Conservation (phyloP, 2,888 invertebrate genomes). For the Meiosimyza decipiens region DNA sequence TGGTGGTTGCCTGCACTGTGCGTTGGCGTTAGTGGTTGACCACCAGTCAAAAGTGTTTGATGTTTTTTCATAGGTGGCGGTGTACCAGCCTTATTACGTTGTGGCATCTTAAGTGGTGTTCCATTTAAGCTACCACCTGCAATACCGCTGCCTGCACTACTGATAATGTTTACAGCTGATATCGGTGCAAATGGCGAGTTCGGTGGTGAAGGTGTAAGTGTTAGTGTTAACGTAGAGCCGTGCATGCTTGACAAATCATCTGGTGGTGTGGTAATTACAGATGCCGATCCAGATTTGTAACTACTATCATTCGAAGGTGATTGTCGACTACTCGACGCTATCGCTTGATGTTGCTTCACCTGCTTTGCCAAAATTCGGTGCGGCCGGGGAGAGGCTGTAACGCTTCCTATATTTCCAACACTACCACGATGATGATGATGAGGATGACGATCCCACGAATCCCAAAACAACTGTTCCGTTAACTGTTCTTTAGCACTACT, state of each 20-base stretch:
- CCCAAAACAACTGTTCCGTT: conserved; percentile 81
- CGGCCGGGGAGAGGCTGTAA: conserved; percentile 60
- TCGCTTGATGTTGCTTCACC: conserved; percentile 47
- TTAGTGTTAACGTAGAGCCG: conserved; percentile 58
- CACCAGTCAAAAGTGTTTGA: conserved; percentile 70
- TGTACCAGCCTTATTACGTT: conserved; percentile 66
- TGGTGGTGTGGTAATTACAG: conserved; percentile 41
- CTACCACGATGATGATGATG: conserved; percentile 65
- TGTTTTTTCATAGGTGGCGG: conserved; percentile 84
- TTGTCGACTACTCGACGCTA: conserved; percentile 41
- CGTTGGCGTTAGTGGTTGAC: conserved; percentile 57
- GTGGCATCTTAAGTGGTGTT: conserved; percentile 50
- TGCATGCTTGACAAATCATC: conserved; percentile 51
- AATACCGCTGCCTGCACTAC: conserved; percentile 43
- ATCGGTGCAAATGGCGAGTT: conserved; percentile 62
- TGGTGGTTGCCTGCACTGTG: conserved; percentile 42
- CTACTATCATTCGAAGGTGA: conserved; percentile 46
- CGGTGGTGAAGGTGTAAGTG: conserved; percentile 66
- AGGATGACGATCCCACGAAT: conserved; percentile 84
- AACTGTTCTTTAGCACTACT: conserved; percentile 46
- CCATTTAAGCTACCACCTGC: conserved; percentile 54
- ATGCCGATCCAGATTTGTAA: conserved; percentile 40
- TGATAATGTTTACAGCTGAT: conserved; percentile 39
- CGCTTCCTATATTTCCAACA: conserved; percentile 60
- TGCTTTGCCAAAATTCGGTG: conserved; percentile 55